phyloP scores from a whole-genome alignment of 2,888 invertebrate genomes.

The Abrostola tripartita region DNA sequence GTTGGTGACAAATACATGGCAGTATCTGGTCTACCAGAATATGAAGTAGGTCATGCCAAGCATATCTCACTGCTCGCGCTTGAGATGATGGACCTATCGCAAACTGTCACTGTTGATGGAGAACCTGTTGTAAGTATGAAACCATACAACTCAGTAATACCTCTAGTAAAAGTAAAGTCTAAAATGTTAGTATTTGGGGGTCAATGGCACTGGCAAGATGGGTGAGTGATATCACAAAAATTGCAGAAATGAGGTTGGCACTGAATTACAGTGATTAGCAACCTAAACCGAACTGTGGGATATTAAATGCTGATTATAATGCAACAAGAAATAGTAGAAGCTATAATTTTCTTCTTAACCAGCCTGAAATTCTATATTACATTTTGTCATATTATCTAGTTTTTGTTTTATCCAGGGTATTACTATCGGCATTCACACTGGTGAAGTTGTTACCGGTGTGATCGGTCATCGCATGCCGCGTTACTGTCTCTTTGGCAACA shows the following conservation, averaged over 20 bases:
- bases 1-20: conserved; percentile 99
- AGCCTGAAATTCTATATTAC: no score
- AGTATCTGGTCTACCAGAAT: conserved; percentile 97
- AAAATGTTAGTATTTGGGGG: no score
- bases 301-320: no score
- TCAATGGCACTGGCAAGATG: no score
- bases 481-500: conserved; percentile 97
- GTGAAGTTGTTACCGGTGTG: conserved; percentile 97
- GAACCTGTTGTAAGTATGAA: conserved; percentile 93
- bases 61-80: conserved; percentile 96
- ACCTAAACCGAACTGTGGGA: no score
- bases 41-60: conserved; percentile 95
- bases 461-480: conserved; percentile 98
- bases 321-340: no score
- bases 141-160: no score
- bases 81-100: conserved; percentile 98
- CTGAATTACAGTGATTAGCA: no score
- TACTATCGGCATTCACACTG: conserved; percentile 97
- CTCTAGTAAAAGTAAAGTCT: no score
- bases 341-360: no score
- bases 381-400: conserved; percentile 11
- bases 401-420: conserved; percentile 90
- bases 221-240: no score
- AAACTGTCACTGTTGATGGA: conserved; percentile 95
- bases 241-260: no score